Conservation (phyloP, 2,797 vertebrate genomes). For the Esox lucius region DNA sequence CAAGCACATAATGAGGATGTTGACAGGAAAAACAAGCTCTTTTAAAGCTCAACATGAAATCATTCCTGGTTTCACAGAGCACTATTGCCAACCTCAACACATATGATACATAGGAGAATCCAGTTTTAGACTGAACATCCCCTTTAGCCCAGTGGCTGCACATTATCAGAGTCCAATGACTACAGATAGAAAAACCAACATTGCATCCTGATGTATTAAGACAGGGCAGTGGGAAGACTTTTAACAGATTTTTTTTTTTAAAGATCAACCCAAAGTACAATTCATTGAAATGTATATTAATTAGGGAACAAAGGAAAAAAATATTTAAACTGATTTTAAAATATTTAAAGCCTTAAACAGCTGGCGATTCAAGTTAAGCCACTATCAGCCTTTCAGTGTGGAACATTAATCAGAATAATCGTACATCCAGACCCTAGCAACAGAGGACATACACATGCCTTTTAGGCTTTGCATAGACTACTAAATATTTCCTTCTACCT, state of each 20-base stretch:
- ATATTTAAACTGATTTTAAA: neutral
- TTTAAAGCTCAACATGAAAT: no score
- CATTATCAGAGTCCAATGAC: no score
- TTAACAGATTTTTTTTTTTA: neutral
- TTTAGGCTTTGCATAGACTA: conserved; percentile 7
- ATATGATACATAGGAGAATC: no score
- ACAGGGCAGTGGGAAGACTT: no score
- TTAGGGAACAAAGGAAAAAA: neutral
- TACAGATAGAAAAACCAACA: no score
- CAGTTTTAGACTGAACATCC: no score
- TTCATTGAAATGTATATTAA: conserved; percentile 11
- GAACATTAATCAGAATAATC: neutral
- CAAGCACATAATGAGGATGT: no score
- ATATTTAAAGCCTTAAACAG: conserved; percentile 13
- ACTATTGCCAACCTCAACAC: no score
- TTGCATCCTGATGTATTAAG: no score
- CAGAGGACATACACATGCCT: conserved; percentile 10
- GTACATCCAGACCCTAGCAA: conserved; percentile 5
- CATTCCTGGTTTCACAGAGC: no score
- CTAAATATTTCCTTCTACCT: conserved; percentile 1
- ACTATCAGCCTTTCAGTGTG: conserved; percentile 3
- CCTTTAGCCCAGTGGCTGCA: no score
- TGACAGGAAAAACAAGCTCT: no score
- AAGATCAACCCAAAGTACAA: neutral
- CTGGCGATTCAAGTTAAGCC: conserved; percentile 13